These are phyloP conservation scores for Tachystola acroxantha DNA, from an alignment of 2,888 invertebrate species.

Conservation along the genomic window DNA sequence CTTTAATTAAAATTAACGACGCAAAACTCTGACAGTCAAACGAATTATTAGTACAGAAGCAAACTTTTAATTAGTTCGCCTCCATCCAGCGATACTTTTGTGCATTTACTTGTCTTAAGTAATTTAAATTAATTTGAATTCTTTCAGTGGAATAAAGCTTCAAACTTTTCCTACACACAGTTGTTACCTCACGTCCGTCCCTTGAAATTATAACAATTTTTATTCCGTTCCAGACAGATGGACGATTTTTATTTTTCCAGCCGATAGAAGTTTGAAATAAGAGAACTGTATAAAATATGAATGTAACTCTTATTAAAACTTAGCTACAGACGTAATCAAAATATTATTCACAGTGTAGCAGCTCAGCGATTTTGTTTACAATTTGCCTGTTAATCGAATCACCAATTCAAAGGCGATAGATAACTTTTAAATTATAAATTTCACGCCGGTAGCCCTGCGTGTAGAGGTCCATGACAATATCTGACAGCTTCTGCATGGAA, in stretches of 20 bases:
- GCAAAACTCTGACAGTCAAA: slow-evolving; percentile 77
- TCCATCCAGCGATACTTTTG: slow-evolving; percentile 69
- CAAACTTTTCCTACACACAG: slow-evolving; percentile 23
- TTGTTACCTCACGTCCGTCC: slow-evolving; percentile 15
- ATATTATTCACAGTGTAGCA: slow-evolving; percentile 30
- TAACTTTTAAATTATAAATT: slow-evolving; percentile 59
- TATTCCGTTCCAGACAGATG: slow-evolving; percentile 26
- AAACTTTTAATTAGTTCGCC: slow-evolving; percentile 76
- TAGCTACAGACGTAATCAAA: slow-evolving; percentile 28
- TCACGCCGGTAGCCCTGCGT: slow-evolving; percentile 44
- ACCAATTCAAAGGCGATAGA: too few relatives aligned
- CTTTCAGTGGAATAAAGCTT: slow-evolving; percentile 39
- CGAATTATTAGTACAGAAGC: slow-evolving; percentile 77
- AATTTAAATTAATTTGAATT: slow-evolving; percentile 69
- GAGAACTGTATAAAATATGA: slow-evolving; percentile 20
- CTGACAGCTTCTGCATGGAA: slow-evolving; percentile 33
- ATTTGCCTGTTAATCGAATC: slow-evolving; percentile 32
- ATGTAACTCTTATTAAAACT: slow-evolving; percentile 18
- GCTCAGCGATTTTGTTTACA: slow-evolving; percentile 20
- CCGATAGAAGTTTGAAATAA: slow-evolving; percentile 4
- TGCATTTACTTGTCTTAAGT: slow-evolving; percentile 63
- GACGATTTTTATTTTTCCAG: slow-evolving; percentile 11
- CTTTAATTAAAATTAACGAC: slow-evolving; percentile 79
- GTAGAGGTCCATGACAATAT: slow-evolving; percentile 42
- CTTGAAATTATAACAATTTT: slow-evolving; percentile 22